Conservation (phyloP, 2,113 vertebrate species). For the zebrafish (Danio rerio) region GRCz12tu NC_133188.1:40679501-40680000, state of each 20-base stretch:
- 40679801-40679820: background rate
- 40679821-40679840: background rate
- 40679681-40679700: conserved; percentile 71
- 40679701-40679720: conserved; percentile 70
- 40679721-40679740: conserved; percentile 72
- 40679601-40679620: conserved; percentile 49
- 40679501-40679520: conserved; percentile 49
- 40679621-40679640: conserved; percentile 56
- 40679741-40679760: conserved; percentile 67
- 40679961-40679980: background rate
- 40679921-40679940: background rate
- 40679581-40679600: conserved; percentile 52
- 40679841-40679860: background rate
- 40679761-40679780: conserved; percentile 61
- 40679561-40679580: conserved; percentile 48
- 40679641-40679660: conserved; percentile 56
- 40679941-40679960: background rate
- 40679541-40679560: conserved; percentile 24
- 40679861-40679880: background rate
- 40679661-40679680: conserved; percentile 65
- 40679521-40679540: conserved; percentile 43
- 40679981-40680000: too few relatives aligned
- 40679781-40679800: conserved; percentile 56
- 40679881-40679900: background rate
- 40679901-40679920: background rate